phyloP scores from a whole-genome alignment of 2,888 invertebrate genomes.

The Adelognathus sp. region DNA sequence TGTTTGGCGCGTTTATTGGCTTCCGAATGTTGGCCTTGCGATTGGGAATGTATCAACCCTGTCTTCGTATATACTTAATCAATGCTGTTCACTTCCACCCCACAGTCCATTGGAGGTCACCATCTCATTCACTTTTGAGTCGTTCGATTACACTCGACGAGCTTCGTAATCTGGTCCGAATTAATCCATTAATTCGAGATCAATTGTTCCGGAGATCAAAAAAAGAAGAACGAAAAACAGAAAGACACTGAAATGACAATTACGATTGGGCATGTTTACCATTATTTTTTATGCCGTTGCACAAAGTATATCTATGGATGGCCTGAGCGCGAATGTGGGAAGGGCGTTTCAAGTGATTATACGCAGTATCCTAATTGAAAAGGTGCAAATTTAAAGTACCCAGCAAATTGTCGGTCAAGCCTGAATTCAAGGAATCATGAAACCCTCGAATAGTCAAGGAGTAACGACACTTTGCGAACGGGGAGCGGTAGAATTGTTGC shows the following conservation, averaged over 20 bases:
- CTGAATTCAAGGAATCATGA: neutral
- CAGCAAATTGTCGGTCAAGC: too few relatives aligned
- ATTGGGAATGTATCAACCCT: conserved; percentile 49
- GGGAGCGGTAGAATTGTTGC: neutral
- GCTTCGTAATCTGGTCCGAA: neutral
- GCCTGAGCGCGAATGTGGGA: too few relatives aligned
- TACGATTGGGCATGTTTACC: neutral
- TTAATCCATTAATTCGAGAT: conserved; percentile 2
- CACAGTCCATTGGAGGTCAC: conserved; percentile 22
- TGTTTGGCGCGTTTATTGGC: conserved; percentile 52
- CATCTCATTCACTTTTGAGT: conserved; percentile 11
- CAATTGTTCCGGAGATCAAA: neutral
- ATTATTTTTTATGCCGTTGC: neutral
- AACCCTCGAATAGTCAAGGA: neutral
- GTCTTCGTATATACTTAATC: conserved; percentile 2
- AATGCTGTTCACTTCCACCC: neutral
- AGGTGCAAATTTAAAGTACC: too few relatives aligned
- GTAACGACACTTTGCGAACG: neutral
- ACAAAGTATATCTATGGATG: neutral
- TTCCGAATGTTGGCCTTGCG: conserved; percentile 42
- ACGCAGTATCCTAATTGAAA: too few relatives aligned
- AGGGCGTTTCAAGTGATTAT: too few relatives aligned
- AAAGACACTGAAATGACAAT: conserved; percentile 1
- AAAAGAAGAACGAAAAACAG: neutral
- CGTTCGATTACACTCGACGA: neutral